These are phyloP conservation scores for Helicoverpa zea DNA, from an alignment of 1,140 invertebrate species.

Conservation along the genomic window DNA sequence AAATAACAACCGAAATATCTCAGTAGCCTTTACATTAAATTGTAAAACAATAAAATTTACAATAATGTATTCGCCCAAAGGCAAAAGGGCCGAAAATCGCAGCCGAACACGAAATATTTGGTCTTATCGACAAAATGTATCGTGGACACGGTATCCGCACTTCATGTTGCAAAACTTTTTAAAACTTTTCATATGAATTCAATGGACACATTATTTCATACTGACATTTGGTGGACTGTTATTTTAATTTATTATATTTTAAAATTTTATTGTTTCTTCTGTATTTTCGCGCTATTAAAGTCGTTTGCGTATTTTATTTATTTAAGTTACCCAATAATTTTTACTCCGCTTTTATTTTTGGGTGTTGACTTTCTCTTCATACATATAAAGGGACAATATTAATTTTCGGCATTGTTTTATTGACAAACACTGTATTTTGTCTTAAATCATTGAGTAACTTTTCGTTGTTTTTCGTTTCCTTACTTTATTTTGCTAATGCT, in stretches of 20 bases:
- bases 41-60: conserved; percentile 25
- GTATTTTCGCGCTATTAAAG: background rate
- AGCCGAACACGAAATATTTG: conserved; percentile 21
- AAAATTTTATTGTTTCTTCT: conserved; percentile 6
- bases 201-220: conserved; percentile 31
- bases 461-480: too few relatives aligned
- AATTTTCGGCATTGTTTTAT: too few relatives aligned
- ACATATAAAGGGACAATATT: background rate
- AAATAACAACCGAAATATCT: background rate
- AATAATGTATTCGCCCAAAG: conserved; percentile 26
- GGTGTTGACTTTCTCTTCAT: background rate
- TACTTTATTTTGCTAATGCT: too few relatives aligned
- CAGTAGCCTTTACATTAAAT: conserved; percentile 1
- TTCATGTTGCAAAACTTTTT: conserved; percentile 15
- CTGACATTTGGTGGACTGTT: background rate
- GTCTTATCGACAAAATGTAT: conserved; percentile 25
- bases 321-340: background rate
- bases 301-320: background rate
- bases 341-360: background rate
- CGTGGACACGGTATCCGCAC: background rate
- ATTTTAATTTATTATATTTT: background rate
- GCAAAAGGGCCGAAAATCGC: conserved; percentile 15
- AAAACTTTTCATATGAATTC: conserved; percentile 26
- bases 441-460: too few relatives aligned
- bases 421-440: too few relatives aligned